phyloP scores from a whole-genome alignment of 2,113 vertebrate species.

The Elephas maximus region DNA sequence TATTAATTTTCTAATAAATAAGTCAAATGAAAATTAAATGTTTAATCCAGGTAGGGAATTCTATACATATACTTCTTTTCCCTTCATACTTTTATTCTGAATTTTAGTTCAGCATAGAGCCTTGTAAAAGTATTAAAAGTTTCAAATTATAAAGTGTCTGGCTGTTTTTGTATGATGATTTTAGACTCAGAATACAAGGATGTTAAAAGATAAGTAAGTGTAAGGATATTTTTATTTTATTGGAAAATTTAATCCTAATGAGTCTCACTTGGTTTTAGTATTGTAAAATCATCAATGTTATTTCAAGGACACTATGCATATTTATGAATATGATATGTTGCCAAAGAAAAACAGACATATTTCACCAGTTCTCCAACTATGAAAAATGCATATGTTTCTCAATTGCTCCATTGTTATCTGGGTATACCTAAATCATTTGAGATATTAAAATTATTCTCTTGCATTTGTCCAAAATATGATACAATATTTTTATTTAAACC shows the following conservation, averaged over 20 bases:
- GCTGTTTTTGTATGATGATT: conserved; percentile 72
- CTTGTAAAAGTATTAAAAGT: conserved; percentile 54
- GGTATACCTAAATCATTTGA: background rate
- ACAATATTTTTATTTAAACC: background rate
- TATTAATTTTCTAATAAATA: background rate
- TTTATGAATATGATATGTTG: conserved; percentile 59
- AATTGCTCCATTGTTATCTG: background rate
- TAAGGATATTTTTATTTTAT: conserved; percentile 69
- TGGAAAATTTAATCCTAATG: conserved; percentile 69
- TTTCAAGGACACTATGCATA: conserved; percentile 59
- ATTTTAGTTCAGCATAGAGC: background rate
- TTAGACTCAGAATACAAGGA: conserved; percentile 66
- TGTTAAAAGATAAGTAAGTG: conserved; percentile 69
- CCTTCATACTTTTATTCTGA: background rate
- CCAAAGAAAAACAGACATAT: conserved; percentile 52
- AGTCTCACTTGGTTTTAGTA: conserved; percentile 39
- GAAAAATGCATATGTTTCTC: background rate
- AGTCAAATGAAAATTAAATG: background rate
- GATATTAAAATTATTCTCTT: background rate
- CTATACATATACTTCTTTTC: background rate
- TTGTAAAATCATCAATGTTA: conserved; percentile 64
- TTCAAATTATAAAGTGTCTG: conserved; percentile 58
- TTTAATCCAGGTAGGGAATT: background rate
- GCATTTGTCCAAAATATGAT: background rate
- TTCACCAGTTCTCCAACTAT: background rate